Evolutionary conservation across 2,888 invertebrate species (phyloP), one percentile per base, ranked within the genome.

Genomic region (Argyra leucocephala): DNA sequence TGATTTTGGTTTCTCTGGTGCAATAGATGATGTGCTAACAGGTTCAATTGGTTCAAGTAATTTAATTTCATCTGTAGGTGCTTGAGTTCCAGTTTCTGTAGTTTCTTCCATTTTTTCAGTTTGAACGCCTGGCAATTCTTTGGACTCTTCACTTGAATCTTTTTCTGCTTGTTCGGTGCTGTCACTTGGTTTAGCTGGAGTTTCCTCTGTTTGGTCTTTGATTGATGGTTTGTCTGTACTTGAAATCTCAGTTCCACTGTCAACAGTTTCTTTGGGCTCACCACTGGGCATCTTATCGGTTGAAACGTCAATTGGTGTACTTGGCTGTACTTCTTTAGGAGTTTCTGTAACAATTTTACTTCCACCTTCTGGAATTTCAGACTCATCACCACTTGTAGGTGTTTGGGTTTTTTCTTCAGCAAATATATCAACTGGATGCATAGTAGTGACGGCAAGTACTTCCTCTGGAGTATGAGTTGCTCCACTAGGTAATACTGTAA

Each of bases 371-470:
- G 48, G 18, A 48, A 6, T 5, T 18, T 48, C 48, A n/a, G 48
- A 1, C 18, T 48, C 18, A 18, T 15, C 5, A 18, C 18, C 48
- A 48, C 12, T 31, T 31, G 5, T 10, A 31, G 31, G 66, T 63
- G 62, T 64, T 4, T 37, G 5, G 24, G 62, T 62, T 6, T 31
- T 22, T 63, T 66, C 68, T 57, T 66, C 64, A 3, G 66, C 48
- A 15, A 62, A 37, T n/a, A 65, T 4, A 10, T 31, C 48, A 3
- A 1, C 18, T 12, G 48, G 18, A 18, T 18, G 48, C 5, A 48
- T 48, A 5, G 15, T 18, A 48, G 15, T 18, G 18, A 18, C 2
- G 5, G n/a, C 2, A 12, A 18, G 18, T 15, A 5, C n/a, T 48
- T 48, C 59, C 3, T 7, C 7, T 31, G 31, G 12, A 10, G 9